Evolutionary conservation across 2,888 invertebrate species (phyloP).

Genomic region (Yponomeuta sedellus): DNA sequence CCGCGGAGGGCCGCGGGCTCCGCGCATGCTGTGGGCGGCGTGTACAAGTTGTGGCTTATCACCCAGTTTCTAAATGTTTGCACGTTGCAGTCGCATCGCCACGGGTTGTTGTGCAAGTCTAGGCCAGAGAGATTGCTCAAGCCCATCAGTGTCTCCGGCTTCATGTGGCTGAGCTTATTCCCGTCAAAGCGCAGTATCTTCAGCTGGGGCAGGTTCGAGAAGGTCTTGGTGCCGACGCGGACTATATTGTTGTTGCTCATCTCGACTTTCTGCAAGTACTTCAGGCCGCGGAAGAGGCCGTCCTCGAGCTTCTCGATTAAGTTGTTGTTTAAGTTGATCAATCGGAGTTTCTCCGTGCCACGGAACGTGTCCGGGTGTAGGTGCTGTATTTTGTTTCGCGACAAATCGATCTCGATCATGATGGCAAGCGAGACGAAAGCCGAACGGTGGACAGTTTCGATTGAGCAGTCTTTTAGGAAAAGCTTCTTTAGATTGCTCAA

Average conservation of each 20-base stretch:
- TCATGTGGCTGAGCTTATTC: constrained; percentile 84
- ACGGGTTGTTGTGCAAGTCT: constrained; percentile 87
- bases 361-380: constrained; percentile 84
- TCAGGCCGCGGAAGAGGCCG: constrained; percentile 84
- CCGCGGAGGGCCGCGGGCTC: constrained; percentile 81
- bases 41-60: constrained; percentile 83
- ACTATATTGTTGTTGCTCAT: constrained; percentile 86
- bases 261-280: constrained; percentile 85
- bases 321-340: constrained; percentile 86
- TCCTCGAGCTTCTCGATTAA: constrained; percentile 83
- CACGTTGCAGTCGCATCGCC: constrained; percentile 92
- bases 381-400: constrained; percentile 81
- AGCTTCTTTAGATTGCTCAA: constrained; percentile 89
- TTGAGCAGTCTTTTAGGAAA: constrained; percentile 83
- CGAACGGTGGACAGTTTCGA: constrained; percentile 81
- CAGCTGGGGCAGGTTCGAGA: constrained; percentile 81
- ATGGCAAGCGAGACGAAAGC: constrained; percentile 86
- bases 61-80: constrained; percentile 87
- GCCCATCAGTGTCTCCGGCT: constrained; percentile 80
- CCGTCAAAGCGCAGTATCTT: constrained; percentile 83
- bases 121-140: constrained; percentile 83
- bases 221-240: constrained; percentile 82
- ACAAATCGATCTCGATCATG: constrained; percentile 89
- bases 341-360: constrained; percentile 82
- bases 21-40: constrained; percentile 84